Evolutionary conservation across 2,888 invertebrate genomes (phyloP), one percentile per base, ranked within the genome.

Genomic region (Phengaris alcon): DNA sequence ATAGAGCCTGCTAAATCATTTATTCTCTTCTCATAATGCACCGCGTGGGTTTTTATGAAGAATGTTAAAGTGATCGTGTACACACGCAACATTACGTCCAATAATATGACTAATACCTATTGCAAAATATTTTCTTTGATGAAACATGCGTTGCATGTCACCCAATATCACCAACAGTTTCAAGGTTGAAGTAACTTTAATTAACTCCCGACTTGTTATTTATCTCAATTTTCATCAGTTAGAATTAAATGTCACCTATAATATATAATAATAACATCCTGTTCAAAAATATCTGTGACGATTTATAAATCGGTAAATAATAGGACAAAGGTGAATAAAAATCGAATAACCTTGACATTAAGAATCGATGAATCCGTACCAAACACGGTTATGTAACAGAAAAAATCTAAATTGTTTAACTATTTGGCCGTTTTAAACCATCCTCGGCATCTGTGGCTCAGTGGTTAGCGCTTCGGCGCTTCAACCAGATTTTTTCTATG

Each of bases 41-140:
- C 22, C 59, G 22, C 59, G 59, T 59, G 59, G 22, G 59, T 22
- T 59, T 57, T 59, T 57, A 57, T 57, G 22, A 59, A 59, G 59
- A 59, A 59, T 59, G 59, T 59, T 59, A 10, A 22, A 59, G 15
- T 15, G 57, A 57, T 57, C 15, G 15, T 15, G 15, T 57, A 35
- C 35, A 35, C 35, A 57, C 15, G 15, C 8, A n/a, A 57, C 15
- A 15, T 57, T 3, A 59, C 4, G 4, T 10, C 4, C 22, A 15
- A 59, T 4, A 10, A n/a, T 57, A 59, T 59, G 59, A 59, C 59
- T 59, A 59, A 59, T 22, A 59, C 59, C 22, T 15, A 22, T 59
- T 59, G 22, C 59, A 4, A 59, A 59, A 59, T 59, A 59, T 22
- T 10, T 59, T 22, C 22, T 59, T 59, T 59, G 5, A 22, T 59